Conservation (phyloP, 1,140 invertebrate species). For the Vanessa atalanta region DNA sequence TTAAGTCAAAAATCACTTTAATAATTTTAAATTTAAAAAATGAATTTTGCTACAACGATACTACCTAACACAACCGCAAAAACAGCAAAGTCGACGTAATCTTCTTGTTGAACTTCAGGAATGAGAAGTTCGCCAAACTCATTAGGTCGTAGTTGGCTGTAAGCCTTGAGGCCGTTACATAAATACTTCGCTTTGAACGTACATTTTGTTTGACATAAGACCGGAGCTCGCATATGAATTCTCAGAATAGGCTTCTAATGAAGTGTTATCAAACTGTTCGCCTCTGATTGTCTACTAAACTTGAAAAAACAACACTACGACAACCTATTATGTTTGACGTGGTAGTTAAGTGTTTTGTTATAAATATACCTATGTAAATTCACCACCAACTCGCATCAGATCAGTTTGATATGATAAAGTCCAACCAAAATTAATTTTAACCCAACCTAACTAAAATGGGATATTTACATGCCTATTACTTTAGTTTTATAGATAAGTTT, state of each 20-base stretch:
- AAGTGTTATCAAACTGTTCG: slow-evolving; percentile 25
- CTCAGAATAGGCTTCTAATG: slow-evolving; percentile 29
- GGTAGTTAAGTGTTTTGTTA: too few relatives aligned
- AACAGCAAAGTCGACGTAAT: slow-evolving; percentile 48
- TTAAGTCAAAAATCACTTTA: too few relatives aligned
- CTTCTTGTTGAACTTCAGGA: slow-evolving; percentile 44
- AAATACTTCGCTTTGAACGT: slow-evolving; percentile 45
- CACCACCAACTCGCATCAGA: too few relatives aligned
- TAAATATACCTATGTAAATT: too few relatives aligned
- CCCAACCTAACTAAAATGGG: too few relatives aligned
- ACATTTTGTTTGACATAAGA: slow-evolving; percentile 52
- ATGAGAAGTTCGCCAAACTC: slow-evolving; percentile 51
- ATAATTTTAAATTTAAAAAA: background rate
- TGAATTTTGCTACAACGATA: slow-evolving; percentile 5
- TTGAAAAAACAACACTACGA: too few relatives aligned
- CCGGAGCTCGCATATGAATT: slow-evolving; percentile 41
- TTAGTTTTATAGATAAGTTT: too few relatives aligned
- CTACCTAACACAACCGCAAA: slow-evolving; percentile 30
- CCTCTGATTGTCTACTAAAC: too few relatives aligned
- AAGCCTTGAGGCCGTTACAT: slow-evolving; percentile 45
- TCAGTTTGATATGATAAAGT: too few relatives aligned
- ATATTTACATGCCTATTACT: too few relatives aligned
- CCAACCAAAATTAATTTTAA: too few relatives aligned
- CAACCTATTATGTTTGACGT: too few relatives aligned
- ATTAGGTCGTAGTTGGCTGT: slow-evolving; percentile 47